Evolutionary conservation across 1,140 invertebrate species (phyloP), one percentile per base, ranked within the genome.

Genomic region (Atta cephalotes): DNA sequence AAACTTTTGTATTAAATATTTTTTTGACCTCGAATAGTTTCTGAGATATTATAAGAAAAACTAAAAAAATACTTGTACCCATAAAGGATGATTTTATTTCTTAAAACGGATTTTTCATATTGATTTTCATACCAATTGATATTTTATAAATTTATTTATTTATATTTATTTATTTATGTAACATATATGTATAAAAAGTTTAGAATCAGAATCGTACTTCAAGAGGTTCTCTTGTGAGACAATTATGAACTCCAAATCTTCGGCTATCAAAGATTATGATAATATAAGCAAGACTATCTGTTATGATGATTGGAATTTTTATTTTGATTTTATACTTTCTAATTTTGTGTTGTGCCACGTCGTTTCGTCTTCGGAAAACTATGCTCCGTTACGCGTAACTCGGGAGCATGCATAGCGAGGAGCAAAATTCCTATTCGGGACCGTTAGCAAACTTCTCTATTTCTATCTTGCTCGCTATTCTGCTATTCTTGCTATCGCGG

Each of bases 351-450:
- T 78, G 39, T 25, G 21, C 39, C 39, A 66, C 35, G 25, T 14
- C n/a, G 14, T 25, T 25, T 35, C 31, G 25, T 39, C 31, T 31
- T 74, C 39, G 80, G 70, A 74, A 84, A 84, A 62, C 10, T 21
- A 25, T n/a, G 39, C 56, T 84, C 80, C 80, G 80, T 84, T 84
- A 84, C 80, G 70, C 80, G 80, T 84, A 84, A 76, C 56, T 84
- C 80, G 70, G 58, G 31, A 76, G 80, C 39, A 70, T 58, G 80
- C 56, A 60, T 62, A 72, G 80, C 68, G 80, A 74, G 70, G 39
- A 58, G 80, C 80, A 84, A 76, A 84, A 84, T 84, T 84, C 80
- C 80, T 84, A 84, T 84, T 84, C 80, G 80, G 80, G 56, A 84
- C 80, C 80, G 80, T 84, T 84, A 76, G 80, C 58, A 3, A 76